Percentiles rank a stretch among this genome's conserved stretches.
These are phyloP conservation scores for Cydia splendana DNA, from an alignment of 1,140 invertebrate genomes.

Conservation along the genomic window DNA sequence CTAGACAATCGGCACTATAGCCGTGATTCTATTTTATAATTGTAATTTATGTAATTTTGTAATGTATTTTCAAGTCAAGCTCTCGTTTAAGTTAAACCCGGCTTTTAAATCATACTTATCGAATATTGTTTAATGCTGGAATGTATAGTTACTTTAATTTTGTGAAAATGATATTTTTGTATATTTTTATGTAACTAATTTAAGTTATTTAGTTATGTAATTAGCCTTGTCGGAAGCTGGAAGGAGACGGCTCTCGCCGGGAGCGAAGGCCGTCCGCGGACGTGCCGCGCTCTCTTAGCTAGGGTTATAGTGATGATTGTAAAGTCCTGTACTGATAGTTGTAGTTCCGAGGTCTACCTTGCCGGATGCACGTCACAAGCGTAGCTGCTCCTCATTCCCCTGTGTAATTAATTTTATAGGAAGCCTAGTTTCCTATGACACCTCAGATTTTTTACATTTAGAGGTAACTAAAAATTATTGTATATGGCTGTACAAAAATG, in stretches of 20 bases:
- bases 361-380: slow-evolving; percentile 75
- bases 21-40: slow-evolving; percentile 69
- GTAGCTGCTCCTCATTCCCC: slow-evolving; percentile 78
- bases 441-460: slow-evolving; percentile 79
- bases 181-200: slow-evolving; percentile 78
- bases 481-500: slow-evolving; percentile 81
- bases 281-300: slow-evolving; percentile 36
- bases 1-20: slow-evolving; percentile 78
- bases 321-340: slow-evolving; percentile 77
- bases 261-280: slow-evolving; percentile 40
- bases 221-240: slow-evolving; percentile 51
- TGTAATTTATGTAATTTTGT: slow-evolving; percentile 53
- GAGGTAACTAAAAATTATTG: slow-evolving; percentile 80
- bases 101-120: slow-evolving; percentile 74
- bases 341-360: slow-evolving; percentile 73
- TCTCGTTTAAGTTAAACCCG: slow-evolving; percentile 77
- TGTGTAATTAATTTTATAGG: slow-evolving; percentile 78
- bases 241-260: slow-evolving; percentile 60
- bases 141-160: slow-evolving; percentile 78
- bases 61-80: slow-evolving; percentile 70
- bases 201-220: slow-evolving; percentile 75
- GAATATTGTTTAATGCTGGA: slow-evolving; percentile 75
- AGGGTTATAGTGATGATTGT: slow-evolving; percentile 77
- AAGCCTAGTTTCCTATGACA: slow-evolving; percentile 79
- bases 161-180: slow-evolving; percentile 79